Conservation (phyloP, 2,888 invertebrate species). For the Panzeria rudis region DNA sequence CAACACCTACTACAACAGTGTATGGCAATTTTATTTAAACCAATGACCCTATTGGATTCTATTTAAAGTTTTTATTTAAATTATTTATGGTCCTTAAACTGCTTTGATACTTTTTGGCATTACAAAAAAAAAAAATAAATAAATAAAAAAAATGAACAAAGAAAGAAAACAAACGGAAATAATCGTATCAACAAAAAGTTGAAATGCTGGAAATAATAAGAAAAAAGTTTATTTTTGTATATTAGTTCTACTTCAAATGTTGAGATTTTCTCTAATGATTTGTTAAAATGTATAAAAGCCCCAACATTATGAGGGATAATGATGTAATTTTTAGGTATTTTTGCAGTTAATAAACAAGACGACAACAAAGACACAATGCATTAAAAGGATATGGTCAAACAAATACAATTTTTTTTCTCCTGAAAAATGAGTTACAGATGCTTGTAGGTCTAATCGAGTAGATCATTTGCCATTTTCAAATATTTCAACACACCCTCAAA, state of each 20-base stretch:
- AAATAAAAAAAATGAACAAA: neutral
- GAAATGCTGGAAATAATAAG: neutral
- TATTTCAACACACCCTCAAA: too few species aligned
- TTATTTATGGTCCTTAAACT: neutral
- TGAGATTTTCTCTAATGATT: neutral
- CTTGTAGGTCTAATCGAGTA: too few species aligned
- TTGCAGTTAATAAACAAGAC: neutral
- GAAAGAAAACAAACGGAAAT: neutral
- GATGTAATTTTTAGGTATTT: neutral
- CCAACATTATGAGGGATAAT: too few species aligned
- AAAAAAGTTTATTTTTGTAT: neutral
- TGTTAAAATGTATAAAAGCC: too few species aligned
- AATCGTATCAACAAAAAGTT: neutral
- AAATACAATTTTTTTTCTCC: too few species aligned
- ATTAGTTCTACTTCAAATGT: too few species aligned
- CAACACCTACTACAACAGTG: neutral
- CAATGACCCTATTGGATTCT: slow-evolving; percentile 11
- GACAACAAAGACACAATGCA: neutral
- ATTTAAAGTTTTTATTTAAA: neutral
- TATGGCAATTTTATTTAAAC: neutral
- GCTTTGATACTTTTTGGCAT: neutral
- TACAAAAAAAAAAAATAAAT: neutral
- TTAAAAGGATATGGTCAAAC: too few species aligned
- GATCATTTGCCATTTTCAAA: too few species aligned
- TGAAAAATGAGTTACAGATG: too few species aligned